Percentiles rank a stretch among this genome's conserved stretches.
These are phyloP conservation scores for Lasioglossum villosulum DNA, from an alignment of 2,888 invertebrate genomes.

Conservation along the genomic window DNA sequence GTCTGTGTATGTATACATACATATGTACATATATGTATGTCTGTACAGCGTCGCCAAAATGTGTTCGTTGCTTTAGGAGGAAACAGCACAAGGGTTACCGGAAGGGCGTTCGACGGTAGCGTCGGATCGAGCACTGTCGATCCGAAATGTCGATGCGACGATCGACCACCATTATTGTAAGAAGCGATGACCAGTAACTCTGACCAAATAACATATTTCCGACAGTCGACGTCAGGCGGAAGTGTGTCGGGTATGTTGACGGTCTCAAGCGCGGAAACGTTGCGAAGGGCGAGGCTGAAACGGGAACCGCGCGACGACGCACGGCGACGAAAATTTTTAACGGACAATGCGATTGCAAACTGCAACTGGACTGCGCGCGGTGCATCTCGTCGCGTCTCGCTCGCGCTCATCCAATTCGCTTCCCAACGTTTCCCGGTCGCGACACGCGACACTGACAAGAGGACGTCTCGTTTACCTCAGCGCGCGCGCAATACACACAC, in stretches of 20 bases:
- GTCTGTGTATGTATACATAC: background rate
- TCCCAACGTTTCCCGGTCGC: slow-evolving; percentile 57
- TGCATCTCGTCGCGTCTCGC: slow-evolving; percentile 52
- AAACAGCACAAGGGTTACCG: slow-evolving; percentile 50
- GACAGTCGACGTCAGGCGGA: slow-evolving; percentile 34
- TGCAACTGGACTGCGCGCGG: slow-evolving; percentile 1
- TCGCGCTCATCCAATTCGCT: slow-evolving; percentile 20
- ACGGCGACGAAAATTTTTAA: background rate
- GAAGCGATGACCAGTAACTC: slow-evolving; percentile 64
- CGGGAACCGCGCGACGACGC: slow-evolving; percentile 20
- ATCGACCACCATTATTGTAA: slow-evolving; percentile 35
- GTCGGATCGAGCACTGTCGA: slow-evolving; percentile 7
- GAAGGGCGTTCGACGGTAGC: slow-evolving; percentile 47
- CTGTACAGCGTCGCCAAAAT: background rate
- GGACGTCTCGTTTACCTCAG: slow-evolving; percentile 70
- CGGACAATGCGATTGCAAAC: background rate
- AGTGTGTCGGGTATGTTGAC: slow-evolving; percentile 53
- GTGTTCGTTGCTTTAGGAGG: slow-evolving; percentile 8
- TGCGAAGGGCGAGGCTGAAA: slow-evolving; percentile 34
- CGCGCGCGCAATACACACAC: slow-evolving; percentile 52
- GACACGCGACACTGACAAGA: slow-evolving; percentile 59
- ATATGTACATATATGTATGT: background rate
- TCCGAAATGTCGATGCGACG: slow-evolving; percentile 19
- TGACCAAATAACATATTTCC: slow-evolving; percentile 56
- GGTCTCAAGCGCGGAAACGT: slow-evolving; percentile 44